A percentile compares a stretch with the other conserved stretches of the same genome.
phyloP scores from a whole-genome alignment of 2,888 invertebrate species.

The Troides aeacus region DNA sequence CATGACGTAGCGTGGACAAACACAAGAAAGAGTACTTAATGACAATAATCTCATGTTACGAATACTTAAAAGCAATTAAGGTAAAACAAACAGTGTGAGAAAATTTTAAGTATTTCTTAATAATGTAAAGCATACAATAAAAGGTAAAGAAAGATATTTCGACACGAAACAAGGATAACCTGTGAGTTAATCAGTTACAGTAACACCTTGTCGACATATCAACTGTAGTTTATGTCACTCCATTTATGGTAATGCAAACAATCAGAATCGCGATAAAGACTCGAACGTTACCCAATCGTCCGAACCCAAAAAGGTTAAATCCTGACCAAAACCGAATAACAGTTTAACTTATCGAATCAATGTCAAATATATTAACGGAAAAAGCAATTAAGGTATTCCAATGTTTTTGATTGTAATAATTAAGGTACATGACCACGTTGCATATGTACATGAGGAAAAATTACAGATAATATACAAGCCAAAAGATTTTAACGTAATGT shows the following conservation, averaged over 20 bases:
- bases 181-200: conserved; percentile 9
- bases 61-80: conserved; percentile 23
- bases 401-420: not conserved
- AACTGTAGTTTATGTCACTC: conserved; percentile 1
- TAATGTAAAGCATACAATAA: not conserved
- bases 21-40: conserved; percentile 35
- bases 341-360: not conserved
- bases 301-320: conserved; percentile 13
- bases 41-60: conserved; percentile 35
- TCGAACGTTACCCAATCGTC: not conserved
- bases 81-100: conserved; percentile 15
- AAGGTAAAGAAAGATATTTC: conserved; percentile 7
- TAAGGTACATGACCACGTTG: not conserved
- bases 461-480: not conserved
- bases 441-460: not conserved
- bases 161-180: conserved; percentile 1
- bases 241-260: conserved; percentile 13
- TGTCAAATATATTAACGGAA: not conserved
- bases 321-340: conserved; percentile 6
- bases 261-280: conserved; percentile 16
- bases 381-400: not conserved
- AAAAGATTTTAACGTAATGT: not conserved
- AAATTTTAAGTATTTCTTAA: not conserved
- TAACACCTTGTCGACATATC: conserved; percentile 12
- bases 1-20: conserved; percentile 20